Base-by-base conservation (phyloP, 2,797 vertebrate species). In the Ataeniobius toweri region DNA sequence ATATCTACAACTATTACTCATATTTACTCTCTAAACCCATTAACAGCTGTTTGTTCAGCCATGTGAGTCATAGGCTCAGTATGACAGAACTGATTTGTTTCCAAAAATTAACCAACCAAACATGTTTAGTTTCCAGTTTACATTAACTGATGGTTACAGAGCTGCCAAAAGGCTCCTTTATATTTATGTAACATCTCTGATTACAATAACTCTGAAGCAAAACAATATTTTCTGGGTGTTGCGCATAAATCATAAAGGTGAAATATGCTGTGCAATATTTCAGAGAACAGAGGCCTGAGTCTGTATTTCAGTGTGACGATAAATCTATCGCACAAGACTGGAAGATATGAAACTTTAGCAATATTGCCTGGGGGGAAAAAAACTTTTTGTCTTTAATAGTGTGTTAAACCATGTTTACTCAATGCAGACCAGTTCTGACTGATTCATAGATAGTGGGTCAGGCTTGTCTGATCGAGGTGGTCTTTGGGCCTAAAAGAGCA, bases 201-300 rank as follows among this genome's bases (percentile, higher is more conserved):
- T 84, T 67, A 73, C 70, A 80, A 75, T 3, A 31, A 82, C 74
- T 78, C 70, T 61, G 9, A 69, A 50, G 8, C 76, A 61, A 55
- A 85, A 86, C 72, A 86, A 74, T 72, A 51, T 76, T 76, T 85
- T 81, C 85, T 50, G 71, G 78, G 53, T 84, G 41, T 22, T 41
- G 26, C 53, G n/a, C 55, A n/a, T 79, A 77, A 80, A 69, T 80
- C 58, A 44, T 8, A 65, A 22, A 22, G 18, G 61, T 65, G 8
- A 39, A 39, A 65, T 22, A 1, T 39, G 61, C 18, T 22, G 36
- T 0, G 31, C 7, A 65, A 65, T 22, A 65, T 65, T 65, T 65
- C 36, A 20, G 1, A 65, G 13, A 16, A 51, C 50, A n/a, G n/a
- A n/a, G n/a, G n/a, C n/a, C n/a, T 4, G 48, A 50, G 48, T 14